Evolutionary conservation across 2,113 vertebrate genomes (phyloP).

Genomic region (Piprites chloris): DNA sequence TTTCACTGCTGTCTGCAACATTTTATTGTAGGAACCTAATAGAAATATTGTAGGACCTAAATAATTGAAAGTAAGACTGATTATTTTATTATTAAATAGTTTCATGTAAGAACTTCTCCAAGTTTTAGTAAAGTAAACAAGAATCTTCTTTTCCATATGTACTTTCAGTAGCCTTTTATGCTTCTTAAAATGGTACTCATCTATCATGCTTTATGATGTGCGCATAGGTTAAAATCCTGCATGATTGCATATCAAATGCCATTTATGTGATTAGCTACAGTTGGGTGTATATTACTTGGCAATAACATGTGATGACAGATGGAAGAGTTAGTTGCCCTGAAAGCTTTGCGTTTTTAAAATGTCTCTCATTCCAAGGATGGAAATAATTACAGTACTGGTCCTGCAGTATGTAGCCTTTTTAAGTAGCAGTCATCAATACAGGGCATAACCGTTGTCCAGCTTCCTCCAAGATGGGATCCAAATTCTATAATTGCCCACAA

Average conservation of each 20-base stretch:
- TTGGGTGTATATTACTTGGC: neutral
- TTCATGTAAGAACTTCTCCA: neutral
- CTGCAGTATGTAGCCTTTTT: neutral
- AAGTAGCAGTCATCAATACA: neutral
- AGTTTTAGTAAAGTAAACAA: neutral
- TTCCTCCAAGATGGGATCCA: neutral
- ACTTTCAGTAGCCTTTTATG: neutral
- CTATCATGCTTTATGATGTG: neutral
- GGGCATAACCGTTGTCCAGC: neutral
- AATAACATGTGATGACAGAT: conserved; percentile 12
- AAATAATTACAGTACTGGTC: neutral
- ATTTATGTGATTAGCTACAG: neutral
- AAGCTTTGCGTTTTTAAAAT: neutral
- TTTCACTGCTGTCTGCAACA: neutral
- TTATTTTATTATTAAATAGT: neutral
- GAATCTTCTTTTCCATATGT: neutral
- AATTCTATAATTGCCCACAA: neutral
- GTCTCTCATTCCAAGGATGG: neutral
- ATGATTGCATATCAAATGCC: neutral
- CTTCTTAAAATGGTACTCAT: neutral
- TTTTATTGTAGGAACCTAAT: too few species aligned
- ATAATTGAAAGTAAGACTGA: neutral
- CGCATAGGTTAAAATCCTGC: neutral
- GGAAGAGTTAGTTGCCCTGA: neutral
- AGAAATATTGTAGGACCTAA: neutral